Base-by-base conservation (phyloP, 2,113 vertebrate species). In the Pycnonotus jocosus region DNA sequence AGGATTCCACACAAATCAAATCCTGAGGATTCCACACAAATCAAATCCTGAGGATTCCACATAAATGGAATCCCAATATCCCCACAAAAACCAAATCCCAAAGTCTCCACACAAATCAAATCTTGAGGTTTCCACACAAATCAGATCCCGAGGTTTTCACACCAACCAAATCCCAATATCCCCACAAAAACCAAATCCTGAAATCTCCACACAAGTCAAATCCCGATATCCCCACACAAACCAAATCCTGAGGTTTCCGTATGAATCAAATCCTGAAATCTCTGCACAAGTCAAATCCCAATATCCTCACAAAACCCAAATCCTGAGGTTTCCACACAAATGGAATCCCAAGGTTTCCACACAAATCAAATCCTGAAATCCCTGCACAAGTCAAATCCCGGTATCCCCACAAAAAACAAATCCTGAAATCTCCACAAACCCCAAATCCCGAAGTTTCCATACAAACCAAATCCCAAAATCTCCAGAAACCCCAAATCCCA, bases 1-100 rank as follows among this genome's bases (percentile, higher is more conserved):
- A 19, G 2, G 11, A 31, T 3, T 19, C 51, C 30, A 31, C 10
- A 31, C 17, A 31, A 54, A 53, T 19, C 11, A 3, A n/a, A 33
- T 21, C 69, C 48, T 0, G 4, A 72, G 2, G 3, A 33, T 0
- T 14, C 27, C 47, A 37, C 2, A 35, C 6, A 20, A 28, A 27
- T 8, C 1, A 16, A 7, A 50, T 64, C 27, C 42, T 0, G 1
- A 37, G 2, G 2, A 48, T 2, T 17, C 30, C 47, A 61, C 17
- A 20, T 1, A 15, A 33, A 33, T 4, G 17, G 15, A 9, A 76
- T 38, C 28, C n/a, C 2, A 0, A 61, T 0, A 1, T 25, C 0
- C 2, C 18, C 38, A 51, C 5, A 27, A 4, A 17, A 42, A 16
- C 0, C 4, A 13, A 7, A 64, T 35, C 24, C 35, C 3, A 1